Conservation (phyloP, 2,888 invertebrate species). For the Hoplodrina ambigua region DNA sequence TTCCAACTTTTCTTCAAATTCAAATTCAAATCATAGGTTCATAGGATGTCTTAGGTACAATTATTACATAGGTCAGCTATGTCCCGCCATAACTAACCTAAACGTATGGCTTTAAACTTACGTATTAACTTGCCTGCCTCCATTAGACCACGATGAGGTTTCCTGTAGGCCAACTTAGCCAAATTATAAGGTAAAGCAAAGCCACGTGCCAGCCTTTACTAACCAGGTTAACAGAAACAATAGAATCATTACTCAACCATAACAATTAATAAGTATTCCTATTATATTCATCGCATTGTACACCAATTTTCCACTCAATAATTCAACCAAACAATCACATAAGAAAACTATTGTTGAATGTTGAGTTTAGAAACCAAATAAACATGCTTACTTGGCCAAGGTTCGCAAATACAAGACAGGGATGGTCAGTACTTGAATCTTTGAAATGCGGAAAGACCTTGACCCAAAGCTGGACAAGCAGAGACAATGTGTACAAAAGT, state of each 20-base stretch:
- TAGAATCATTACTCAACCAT: constrained; percentile 42
- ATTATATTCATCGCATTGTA: constrained; percentile 39
- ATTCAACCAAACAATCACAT: constrained; percentile 15
- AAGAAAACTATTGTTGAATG: constrained; percentile 28
- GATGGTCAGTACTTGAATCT: constrained; percentile 8
- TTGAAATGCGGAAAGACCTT: constrained; percentile 48
- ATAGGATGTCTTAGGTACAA: too few relatives aligned
- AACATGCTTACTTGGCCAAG: constrained; percentile 30
- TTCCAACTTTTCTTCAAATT: too few relatives aligned
- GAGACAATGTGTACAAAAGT: constrained; percentile 37
- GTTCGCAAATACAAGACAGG: constrained; percentile 44
- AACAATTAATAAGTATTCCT: constrained; percentile 21
- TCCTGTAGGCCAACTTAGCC: background rate
- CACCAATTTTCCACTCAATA: constrained; percentile 5
- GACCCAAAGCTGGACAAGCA: constrained; percentile 35
- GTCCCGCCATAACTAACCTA: too few relatives aligned
- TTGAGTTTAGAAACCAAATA: constrained; percentile 32
- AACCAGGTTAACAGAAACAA: constrained; percentile 52
- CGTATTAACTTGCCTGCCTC: background rate
- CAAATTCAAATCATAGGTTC: too few relatives aligned
- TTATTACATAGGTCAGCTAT: too few relatives aligned
- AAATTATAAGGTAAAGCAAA: constrained; percentile 4
- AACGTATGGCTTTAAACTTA: too few relatives aligned
- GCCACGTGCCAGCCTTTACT: constrained; percentile 16
- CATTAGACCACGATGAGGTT: too few relatives aligned